phyloP scores from a whole-genome alignment of 1,140 invertebrate genomes.

The Bombus confusus region DNA sequence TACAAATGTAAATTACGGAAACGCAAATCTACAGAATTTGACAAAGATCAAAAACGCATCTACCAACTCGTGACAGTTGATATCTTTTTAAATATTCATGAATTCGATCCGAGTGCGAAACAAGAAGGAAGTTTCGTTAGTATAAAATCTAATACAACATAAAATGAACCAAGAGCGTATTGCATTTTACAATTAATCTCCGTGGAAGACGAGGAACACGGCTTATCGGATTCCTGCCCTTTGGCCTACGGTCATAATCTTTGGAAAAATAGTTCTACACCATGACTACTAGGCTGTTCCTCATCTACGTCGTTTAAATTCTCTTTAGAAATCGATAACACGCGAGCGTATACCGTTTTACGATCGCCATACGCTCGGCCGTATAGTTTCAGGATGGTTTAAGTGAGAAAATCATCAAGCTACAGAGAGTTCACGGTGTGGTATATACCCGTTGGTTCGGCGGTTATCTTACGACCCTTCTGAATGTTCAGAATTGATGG shows the following conservation, averaged over 20 bases:
- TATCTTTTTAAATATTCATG: background rate
- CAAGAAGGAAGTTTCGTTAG: background rate
- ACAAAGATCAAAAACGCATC: background rate
- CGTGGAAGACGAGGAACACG: background rate
- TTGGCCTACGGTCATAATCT: background rate
- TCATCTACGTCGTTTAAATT: background rate
- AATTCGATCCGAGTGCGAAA: background rate
- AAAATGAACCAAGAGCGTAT: too few relatives aligned
- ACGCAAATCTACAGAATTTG: too few relatives aligned
- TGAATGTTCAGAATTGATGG: conserved; percentile 70
- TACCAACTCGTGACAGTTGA: background rate
- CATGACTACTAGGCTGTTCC: background rate
- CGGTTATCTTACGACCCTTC: conserved; percentile 67
- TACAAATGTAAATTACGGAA: too few relatives aligned
- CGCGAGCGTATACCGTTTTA: conserved; percentile 31
- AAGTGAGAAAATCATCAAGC: conserved; percentile 61
- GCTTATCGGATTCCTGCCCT: background rate
- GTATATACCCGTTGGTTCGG: conserved; percentile 22
- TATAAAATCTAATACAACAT: background rate
- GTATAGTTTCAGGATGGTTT: conserved; percentile 44
- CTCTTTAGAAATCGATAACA: conserved; percentile 7
- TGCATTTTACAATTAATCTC: too few relatives aligned
- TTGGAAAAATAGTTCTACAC: background rate
- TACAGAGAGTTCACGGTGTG: background rate
- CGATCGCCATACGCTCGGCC: conserved; percentile 21